phyloP scores from a whole-genome alignment of 1,140 invertebrate species.

The Drosophila quadrilineata region DNA sequence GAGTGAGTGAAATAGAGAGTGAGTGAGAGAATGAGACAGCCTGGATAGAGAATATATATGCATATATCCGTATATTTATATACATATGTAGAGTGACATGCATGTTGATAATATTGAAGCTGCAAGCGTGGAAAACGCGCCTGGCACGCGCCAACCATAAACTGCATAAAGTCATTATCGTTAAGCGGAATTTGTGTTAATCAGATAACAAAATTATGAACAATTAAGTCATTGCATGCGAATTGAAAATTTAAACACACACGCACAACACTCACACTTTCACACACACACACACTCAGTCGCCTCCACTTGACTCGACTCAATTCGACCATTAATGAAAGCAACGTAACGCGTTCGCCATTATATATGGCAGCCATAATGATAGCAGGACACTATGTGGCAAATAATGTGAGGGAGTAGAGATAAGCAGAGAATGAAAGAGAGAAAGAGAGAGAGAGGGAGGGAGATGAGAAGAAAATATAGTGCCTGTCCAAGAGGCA shows the following conservation, averaged over 20 bases:
- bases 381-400: too few species aligned
- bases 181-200: conserved; percentile 79
- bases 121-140: not conserved
- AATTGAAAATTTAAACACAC: conserved; percentile 72
- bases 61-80: not conserved
- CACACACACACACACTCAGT: too few species aligned
- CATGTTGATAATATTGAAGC: conserved; percentile 71
- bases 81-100: conserved; percentile 37
- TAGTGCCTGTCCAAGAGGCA: too few species aligned
- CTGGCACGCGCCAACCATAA: conserved; percentile 65
- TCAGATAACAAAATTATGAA: conserved; percentile 80
- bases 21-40: too few species aligned
- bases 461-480: conserved; percentile 38
- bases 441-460: not conserved
- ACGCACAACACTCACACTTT: too few species aligned
- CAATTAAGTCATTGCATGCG: conserved; percentile 79
- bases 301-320: too few species aligned
- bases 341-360: too few species aligned
- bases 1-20: too few species aligned
- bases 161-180: conserved; percentile 79
- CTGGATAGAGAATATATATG: too few species aligned
- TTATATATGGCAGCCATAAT: conserved; percentile 3
- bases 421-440: not conserved
- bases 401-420: too few species aligned
- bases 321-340: conserved; percentile 39